Conservation (phyloP, 2,113 vertebrate genomes). For the Sclerurus mexicanus region DNA sequence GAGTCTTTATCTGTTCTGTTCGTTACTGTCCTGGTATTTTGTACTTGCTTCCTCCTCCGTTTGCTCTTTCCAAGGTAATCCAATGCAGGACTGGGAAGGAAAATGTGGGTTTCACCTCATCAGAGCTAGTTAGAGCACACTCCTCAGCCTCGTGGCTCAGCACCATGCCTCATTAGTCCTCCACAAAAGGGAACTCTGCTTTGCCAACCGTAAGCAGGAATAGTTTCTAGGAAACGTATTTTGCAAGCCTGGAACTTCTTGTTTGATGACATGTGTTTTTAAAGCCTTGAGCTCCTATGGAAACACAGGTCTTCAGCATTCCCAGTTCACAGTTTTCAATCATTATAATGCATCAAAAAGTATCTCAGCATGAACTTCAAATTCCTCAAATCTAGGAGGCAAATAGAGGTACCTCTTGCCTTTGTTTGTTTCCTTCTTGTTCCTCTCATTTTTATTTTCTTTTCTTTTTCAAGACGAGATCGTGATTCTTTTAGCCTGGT, state of each 20-base stretch:
- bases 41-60: background rate
- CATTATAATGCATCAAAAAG: background rate
- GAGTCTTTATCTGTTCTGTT: background rate
- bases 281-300: background rate
- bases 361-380: background rate
- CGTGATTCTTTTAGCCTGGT: background rate
- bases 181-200: background rate
- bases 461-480: background rate
- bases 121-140: background rate
- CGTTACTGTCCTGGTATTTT: background rate
- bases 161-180: background rate
- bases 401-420: background rate
- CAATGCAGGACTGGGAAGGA: background rate
- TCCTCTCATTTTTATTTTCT: background rate
- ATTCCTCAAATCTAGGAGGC: background rate
- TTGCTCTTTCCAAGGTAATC: background rate
- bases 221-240: background rate
- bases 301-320: background rate
- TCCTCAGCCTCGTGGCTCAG: background rate
- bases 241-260: background rate
- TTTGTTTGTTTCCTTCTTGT: background rate
- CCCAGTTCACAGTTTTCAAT: background rate
- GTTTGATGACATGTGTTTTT: background rate
- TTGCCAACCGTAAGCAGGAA: background rate
- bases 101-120: background rate